Conservation (phyloP, 1,140 invertebrate species). For the Macrostomum lignano region DNA sequence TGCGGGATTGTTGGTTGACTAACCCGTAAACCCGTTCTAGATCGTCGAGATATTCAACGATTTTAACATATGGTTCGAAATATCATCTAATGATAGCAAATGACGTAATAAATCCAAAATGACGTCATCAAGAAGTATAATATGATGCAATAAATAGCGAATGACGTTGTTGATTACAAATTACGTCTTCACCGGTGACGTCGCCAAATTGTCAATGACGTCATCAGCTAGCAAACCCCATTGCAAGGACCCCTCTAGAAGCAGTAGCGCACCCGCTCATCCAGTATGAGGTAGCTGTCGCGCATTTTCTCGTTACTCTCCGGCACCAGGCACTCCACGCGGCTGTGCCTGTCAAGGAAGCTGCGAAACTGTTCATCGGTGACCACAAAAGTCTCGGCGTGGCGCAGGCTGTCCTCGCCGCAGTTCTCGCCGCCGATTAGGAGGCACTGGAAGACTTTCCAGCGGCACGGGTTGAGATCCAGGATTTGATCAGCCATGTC, state of each 20-base stretch:
- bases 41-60: too few species aligned
- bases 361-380: conserved; percentile 22
- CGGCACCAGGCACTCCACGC: conserved; percentile 25
- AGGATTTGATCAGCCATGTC: conserved; percentile 24
- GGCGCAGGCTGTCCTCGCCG: conserved; percentile 22
- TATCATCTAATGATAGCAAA: neutral
- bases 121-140: too few species aligned
- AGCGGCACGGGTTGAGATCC: conserved; percentile 23
- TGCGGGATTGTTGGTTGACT: conserved; percentile 11
- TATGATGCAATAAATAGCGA: too few species aligned
- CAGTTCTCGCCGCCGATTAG: conserved; percentile 30
- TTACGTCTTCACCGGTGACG: too few species aligned
- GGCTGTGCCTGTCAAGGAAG: conserved; percentile 24
- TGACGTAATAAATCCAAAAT: too few species aligned
- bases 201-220: too few species aligned
- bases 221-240: too few species aligned
- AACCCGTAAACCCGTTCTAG: too few species aligned
- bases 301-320: conserved; percentile 27
- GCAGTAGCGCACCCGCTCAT: too few species aligned
- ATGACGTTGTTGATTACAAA: too few species aligned
- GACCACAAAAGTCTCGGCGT: conserved; percentile 27
- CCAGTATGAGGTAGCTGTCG: too few species aligned
- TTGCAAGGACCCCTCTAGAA: too few species aligned
- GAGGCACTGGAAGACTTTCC: conserved; percentile 31
- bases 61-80: neutral